Base-by-base conservation (phyloP, 2,888 invertebrate species). In the Iphiclides podalirius region DNA sequence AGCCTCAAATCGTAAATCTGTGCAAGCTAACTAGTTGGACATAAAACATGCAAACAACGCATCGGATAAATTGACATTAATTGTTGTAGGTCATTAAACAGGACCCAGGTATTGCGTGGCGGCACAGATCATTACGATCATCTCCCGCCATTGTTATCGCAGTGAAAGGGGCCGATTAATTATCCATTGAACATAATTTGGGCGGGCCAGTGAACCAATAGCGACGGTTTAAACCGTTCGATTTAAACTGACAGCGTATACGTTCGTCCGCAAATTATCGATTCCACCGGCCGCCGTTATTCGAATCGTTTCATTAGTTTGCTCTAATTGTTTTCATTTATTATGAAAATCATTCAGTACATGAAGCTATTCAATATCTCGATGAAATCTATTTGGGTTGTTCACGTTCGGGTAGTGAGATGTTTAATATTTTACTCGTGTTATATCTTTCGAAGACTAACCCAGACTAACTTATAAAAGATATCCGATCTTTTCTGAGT, bases 141-240 rank as follows among this genome's bases (percentile, higher is more conserved):
- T 70, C 71, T 70, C 72, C 61, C 55, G 66, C 71, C 68, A 81
- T 84, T 84, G 81, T 82, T 77, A 80, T 83, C 76, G 75, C 70
- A 79, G 69, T 73, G 81, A 78, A 75, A 79, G 71, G 76, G 70
- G 64, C 68, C 79, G 66, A 86, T 87, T 81, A 86, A 87, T 87
- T 86, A 85, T 82, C 85, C 78, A 85, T 85, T 78, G 84, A 82
- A 87, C 87, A 87, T 83, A 79, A 86, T 86, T 87, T 78, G 86
- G 86, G 86, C 82, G 86, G 84, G 65, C 66, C 75, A 65, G 61
- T 66, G 67, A 66, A 63, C 62, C 62, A 68, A 58, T 66, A 63
- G 73, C 71, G 79, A 67, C 70, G 65, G 75, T 76, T 73, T 72
- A 72, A 59, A 64, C 64, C 61, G 58, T 60, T 66, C 69, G 62